Evolutionary conservation across 2,113 vertebrate genomes (phyloP), one percentile per base, ranked within the genome.

Genomic region (Beaufortia kweichowensis): DNA sequence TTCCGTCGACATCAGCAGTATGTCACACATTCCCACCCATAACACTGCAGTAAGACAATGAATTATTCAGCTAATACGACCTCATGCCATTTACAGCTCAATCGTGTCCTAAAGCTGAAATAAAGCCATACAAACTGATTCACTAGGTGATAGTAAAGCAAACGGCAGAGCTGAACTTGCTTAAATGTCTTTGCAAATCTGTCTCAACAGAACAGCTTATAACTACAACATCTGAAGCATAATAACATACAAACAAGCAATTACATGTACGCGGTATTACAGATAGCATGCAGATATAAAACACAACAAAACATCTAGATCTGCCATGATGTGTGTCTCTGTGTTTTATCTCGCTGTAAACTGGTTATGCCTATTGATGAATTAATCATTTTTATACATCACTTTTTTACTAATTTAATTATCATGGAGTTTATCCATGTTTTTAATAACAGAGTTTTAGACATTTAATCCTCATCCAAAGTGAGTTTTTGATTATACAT

Each of bases 11-110:
- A n/a, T 68, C 46, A 55, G 53, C 63, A 56, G n/a, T 19, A 15
- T 24, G 68, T 21, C 17, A 23, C 59, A 24, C 9, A 39, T 10
- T 5, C 68, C 6, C 2, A 24, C 24, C 28, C 23, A 75, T 50
- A 43, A 39, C 35, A 65, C 53, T 12, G 2, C 24, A 66, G 8
- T 65, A 62, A 48, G 61, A 19, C 29, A 9, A 62, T 21, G 23
- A 66, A 48, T 77, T 41, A 73, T 33, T 77, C 26, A 48, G 39
- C 7, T 33, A 10, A 66, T 62, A 60, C 55, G 61, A 55, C 46
- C 68, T 66, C 46, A 29, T 72, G 69, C 43, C 78, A 79, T 80
- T 80, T 78, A 31, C 26, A 43, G 7, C 31, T 41, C 60, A 59
- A 43, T 57, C 39, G n/a, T 31, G 28, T 65, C 46, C 31, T 74